Evolutionary conservation across 1,140 invertebrate genomes (phyloP).

Genomic region (Nasonia vitripennis): DNA sequence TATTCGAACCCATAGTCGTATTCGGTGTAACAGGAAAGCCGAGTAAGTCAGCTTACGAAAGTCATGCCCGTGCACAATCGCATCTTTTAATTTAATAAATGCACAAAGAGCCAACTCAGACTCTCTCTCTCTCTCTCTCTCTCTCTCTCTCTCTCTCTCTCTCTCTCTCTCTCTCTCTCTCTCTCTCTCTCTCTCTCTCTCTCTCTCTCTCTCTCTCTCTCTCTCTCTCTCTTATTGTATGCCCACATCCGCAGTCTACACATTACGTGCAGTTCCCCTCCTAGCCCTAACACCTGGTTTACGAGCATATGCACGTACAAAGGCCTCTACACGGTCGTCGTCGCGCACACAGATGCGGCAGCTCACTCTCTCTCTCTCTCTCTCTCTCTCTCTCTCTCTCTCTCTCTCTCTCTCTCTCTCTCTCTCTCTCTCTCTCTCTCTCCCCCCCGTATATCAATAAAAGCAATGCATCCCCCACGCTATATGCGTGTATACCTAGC

Average conservation of each 20-base stretch:
- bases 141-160: too few species aligned
- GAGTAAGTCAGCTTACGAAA: background rate
- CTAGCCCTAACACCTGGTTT: slow-evolving; percentile 11
- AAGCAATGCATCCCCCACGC: background rate
- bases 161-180: too few species aligned
- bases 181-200: too few species aligned
- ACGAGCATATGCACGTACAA: slow-evolving; percentile 5
- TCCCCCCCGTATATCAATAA: background rate
- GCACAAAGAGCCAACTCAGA: background rate
- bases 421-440: background rate
- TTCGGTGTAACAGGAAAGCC: background rate
- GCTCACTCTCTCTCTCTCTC: background rate
- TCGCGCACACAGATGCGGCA: background rate
- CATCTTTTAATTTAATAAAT: background rate
- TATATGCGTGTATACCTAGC: background rate
- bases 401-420: background rate
- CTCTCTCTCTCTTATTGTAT: background rate
- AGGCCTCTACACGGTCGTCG: background rate
- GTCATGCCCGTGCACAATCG: background rate
- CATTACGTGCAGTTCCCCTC: background rate
- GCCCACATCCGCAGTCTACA: background rate
- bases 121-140: background rate
- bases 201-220: background rate
- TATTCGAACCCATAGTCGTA: background rate
- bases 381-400: background rate